Evolutionary conservation across 2,113 vertebrate species (phyloP).

Genomic region (Poeciliopsis turrubarensis): DNA sequence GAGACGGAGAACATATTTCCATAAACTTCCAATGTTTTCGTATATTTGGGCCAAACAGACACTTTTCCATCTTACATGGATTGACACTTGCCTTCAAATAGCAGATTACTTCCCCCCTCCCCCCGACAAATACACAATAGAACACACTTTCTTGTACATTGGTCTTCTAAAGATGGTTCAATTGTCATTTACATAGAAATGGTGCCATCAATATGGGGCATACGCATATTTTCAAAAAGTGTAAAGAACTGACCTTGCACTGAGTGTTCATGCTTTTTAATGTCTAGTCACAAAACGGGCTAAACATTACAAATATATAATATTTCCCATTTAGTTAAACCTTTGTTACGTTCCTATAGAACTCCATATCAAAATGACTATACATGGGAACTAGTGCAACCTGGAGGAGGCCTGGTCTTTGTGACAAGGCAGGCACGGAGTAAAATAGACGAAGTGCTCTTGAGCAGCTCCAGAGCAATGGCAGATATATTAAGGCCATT

Average conservation of each 20-base stretch:
- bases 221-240: constrained; percentile 82
- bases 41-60: constrained; percentile 66
- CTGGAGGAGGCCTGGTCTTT: constrained; percentile 93
- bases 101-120: constrained; percentile 48
- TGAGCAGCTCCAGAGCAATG: constrained; percentile 86
- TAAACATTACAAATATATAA: constrained; percentile 83
- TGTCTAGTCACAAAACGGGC: constrained; percentile 81
- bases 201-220: constrained; percentile 86
- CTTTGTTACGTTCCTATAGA: constrained; percentile 80
- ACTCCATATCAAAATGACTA: constrained; percentile 86
- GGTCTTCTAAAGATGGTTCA: constrained; percentile 75
- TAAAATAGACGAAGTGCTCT: constrained; percentile 84
- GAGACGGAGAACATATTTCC: constrained; percentile 70
- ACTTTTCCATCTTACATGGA: constrained; percentile 56
- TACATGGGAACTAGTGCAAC: constrained; percentile 98
- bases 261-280: constrained; percentile 79
- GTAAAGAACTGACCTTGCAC: constrained; percentile 82
- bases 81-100: constrained; percentile 63
- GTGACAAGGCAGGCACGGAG: constrained; percentile 94
- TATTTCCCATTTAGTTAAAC: constrained; percentile 82
- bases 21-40: constrained; percentile 68
- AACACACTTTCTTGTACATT: constrained; percentile 71
- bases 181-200: constrained; percentile 83
- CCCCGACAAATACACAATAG: constrained; percentile 70
- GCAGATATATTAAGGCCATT: constrained; percentile 94